Evolutionary conservation across 2,113 vertebrate species (phyloP).

Genomic region (Bufo bufo): DNA sequence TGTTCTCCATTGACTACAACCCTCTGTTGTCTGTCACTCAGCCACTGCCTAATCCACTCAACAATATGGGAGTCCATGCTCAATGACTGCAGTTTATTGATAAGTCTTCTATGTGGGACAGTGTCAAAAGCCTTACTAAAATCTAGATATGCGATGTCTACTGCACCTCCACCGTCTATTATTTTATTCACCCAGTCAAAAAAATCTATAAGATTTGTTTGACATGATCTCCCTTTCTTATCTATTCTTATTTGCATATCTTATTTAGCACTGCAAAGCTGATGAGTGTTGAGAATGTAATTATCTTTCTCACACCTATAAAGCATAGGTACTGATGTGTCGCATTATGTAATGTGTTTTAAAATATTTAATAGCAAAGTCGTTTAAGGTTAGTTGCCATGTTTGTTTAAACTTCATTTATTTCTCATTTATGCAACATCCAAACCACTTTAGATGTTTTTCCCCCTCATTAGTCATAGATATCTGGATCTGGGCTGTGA

Average conservation of each 20-base stretch:
- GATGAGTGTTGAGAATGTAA: not conserved
- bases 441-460: conserved; percentile 56
- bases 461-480: conserved; percentile 61
- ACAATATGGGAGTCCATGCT: too few species aligned
- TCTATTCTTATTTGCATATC: not conserved
- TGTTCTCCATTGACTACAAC: too few species aligned
- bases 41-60: too few species aligned
- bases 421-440: conserved; percentile 54
- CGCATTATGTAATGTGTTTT: conserved; percentile 46
- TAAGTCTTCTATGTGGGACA: too few species aligned
- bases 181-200: too few species aligned
- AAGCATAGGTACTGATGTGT: not conserved
- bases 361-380: conserved; percentile 44
- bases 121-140: too few species aligned
- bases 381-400: conserved; percentile 60
- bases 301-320: conserved; percentile 11
- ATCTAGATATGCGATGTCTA: too few species aligned
- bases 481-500: conserved; percentile 60
- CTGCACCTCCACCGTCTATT: too few species aligned
- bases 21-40: too few species aligned
- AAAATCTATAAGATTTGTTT: too few species aligned
- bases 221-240: too few species aligned
- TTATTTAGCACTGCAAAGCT: not conserved
- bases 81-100: too few species aligned
- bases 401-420: conserved; percentile 60